Evolutionary conservation across 1,140 invertebrate species (phyloP), one percentile per base, ranked within the genome.

Genomic region (Rhopalosiphum maidis): DNA sequence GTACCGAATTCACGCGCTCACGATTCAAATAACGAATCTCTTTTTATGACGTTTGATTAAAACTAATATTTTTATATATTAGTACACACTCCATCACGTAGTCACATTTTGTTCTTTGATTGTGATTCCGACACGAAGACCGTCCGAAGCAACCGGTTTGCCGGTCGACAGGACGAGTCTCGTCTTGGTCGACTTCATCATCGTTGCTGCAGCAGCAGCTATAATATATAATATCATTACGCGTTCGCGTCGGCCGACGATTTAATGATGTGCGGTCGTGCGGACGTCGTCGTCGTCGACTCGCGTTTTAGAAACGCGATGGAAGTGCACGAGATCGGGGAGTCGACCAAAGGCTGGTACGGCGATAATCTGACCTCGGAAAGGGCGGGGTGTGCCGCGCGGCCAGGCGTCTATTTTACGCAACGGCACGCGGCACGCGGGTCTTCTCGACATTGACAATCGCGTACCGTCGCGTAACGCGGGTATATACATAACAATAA

Each of bases 21-120:
- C 60, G 30, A 35, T 77, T n/a, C 60, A 18, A 18, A n/a, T 77
- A 77, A 77, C n/a, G 30, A n/a, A 77, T n/a, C n/a, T 35, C 15
- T 35, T 18, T 35, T 35, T 35, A n/a, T n/a, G 30, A 77, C 60
- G n/a, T 77, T n/a, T 77, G 60, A 77, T 77, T 18, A 77, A n/a
- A 77, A 77, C 60, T 77, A 77, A n/a, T 77, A n/a, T 35, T 77
- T 77, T 77, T n/a, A n/a, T 77, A 18, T 77, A n/a, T 77, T n/a
- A 35, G 3, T n/a, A n/a, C 60, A 18, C 60, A 21, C 30, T 77
- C 60, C 60, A 77, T 77, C 60, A 35, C 55, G 23, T 22, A 77
- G 60, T 68, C 60, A 18, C 60, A 68, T 15, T n/a, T n/a, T n/a
- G 23, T n/a, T 68, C 60, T 68, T 68, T 68, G 60, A 68, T 18